Base-by-base conservation (phyloP, 2,113 vertebrate species). In the Craseonycteris thonglongyai region DNA sequence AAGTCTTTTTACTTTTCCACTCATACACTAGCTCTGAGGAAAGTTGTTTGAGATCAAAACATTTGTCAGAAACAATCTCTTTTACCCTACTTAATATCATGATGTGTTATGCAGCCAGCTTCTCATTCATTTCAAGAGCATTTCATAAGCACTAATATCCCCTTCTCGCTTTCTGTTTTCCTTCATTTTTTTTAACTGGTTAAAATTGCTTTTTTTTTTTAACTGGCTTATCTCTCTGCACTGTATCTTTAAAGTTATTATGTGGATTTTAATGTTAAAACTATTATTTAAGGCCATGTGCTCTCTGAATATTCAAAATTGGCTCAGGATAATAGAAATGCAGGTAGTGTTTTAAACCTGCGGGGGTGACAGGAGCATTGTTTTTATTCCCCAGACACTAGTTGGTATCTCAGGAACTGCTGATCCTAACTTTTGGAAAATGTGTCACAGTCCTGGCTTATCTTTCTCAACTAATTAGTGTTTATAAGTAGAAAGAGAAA, bases 21-120 rank as follows among this genome's bases (percentile, higher is more conserved):
- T 86, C 88, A 42, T 40, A 42, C 12, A 82, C 84, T 54, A 81
- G n/a, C 47, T 94, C 76, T 66, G 47, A 92, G 47, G 22, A 95
- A 95, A 94, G 45, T 49, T 66, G 76, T 42, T 79, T 84, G 92
- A 71, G 26, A 90, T 80, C 69, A 71, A 92, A 95, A 88, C 28
- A 75, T 66, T 85, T 84, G 66, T 91, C 83, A 79, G 54, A 92
- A 65, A 26, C 7, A 21, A 35, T 88, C 49, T 94, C 16, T 81
- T 63, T 78, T 82, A 42, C 21, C 45, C 47, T 49, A 5, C 26
- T 86, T 47, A 12, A 3, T 80, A n/a, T 65, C 5, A 0, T 38
- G 45, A 79, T 61, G 24, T 11, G 18, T 9, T 58, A 2, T 40
- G 90, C 12, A 61, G 22, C n/a, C 26, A 51, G 13, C 26, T 49